Base-by-base conservation (phyloP, 2,888 invertebrate genomes). In the Hirtodrosophila trivittata region DNA sequence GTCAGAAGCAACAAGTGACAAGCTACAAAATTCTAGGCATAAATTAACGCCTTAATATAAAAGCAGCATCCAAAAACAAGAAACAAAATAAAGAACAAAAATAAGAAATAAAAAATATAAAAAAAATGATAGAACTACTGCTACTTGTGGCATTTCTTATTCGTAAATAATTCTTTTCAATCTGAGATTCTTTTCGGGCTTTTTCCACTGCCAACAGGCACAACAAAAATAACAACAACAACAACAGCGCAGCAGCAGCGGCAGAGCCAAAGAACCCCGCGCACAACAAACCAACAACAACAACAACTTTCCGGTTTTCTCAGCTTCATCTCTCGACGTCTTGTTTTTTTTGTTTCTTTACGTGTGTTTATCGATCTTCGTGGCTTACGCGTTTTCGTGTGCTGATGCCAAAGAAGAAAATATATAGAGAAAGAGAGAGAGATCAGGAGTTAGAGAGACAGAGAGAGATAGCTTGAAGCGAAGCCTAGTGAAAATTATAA, bases 281-380 rank as follows among this genome's bases (percentile, higher is more conserved):
- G 62, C 55, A 55, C 60, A 42, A 49, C 42, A 46, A 38, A 43
- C 38, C 46, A 49, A 26, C 60, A 41, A 33, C 66, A 74, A 63
- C 43, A 78, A 76, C 74, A 80, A 83, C 86, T 86, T 84, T 86
- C 82, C 82, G 82, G 82, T 82, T 82, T 82, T 84, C 65, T 75
- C 49, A 39, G 50, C 57, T 64, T 26, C 43, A 51, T 57, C 74
- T 58, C 62, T 49, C 58, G 14, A 37, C 71, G 37, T 60, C 67
- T 47, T 58, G 49, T 64, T 57, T 37, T 57, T 47, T 57, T 72
- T 67, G 55, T 66, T 64, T 73, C 57, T 59, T 67, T 64, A 66
- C 59, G 77, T 80, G 71, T 65, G 59, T 74, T 66, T 74, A 58
- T 69, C 57, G 76, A 82, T 82, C 62, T 86, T 76, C 70, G 86